phyloP scores from a whole-genome alignment of 2,888 invertebrate genomes.

The Ptilodon capucinus region DNA sequence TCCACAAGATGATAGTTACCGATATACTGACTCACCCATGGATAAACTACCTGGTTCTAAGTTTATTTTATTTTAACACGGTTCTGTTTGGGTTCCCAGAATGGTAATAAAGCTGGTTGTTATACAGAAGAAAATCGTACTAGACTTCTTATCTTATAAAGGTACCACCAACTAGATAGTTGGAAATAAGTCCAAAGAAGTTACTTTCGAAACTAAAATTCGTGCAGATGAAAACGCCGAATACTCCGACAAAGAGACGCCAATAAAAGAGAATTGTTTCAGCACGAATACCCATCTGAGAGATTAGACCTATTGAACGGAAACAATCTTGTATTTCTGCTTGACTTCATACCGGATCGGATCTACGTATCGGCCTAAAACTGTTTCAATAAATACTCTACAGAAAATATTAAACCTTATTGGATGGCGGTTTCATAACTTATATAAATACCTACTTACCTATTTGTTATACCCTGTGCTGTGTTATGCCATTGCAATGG shows the following conservation, averaged over 20 bases:
- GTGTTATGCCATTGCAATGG: no score
- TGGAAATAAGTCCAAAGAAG: conserved; percentile 5
- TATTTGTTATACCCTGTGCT: no score
- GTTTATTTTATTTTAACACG: no score
- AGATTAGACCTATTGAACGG: conserved; percentile 77
- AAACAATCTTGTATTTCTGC: conserved; percentile 79
- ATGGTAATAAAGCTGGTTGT: no score
- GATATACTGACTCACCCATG: no score
- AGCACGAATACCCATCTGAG: conserved; percentile 76
- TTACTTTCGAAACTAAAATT: conserved; percentile 37
- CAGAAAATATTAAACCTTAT: conserved; percentile 34
- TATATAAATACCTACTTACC: no score
- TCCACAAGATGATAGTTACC: no score
- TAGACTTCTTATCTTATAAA: no score
- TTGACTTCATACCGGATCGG: conserved; percentile 63
- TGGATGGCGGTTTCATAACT: conserved; percentile 1
- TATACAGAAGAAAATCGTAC: no score
- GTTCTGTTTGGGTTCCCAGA: no score
- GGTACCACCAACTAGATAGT: no score
- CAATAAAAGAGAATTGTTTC: conserved; percentile 77
- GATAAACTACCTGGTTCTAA: no score
- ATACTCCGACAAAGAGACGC: conserved; percentile 66
- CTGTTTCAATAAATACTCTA: conserved; percentile 45
- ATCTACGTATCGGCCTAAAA: conserved; percentile 45
- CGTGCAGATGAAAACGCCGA: conserved; percentile 55